phyloP scores from a whole-genome alignment of 2,888 invertebrate species.

The Melanostoma mellinum region DNA sequence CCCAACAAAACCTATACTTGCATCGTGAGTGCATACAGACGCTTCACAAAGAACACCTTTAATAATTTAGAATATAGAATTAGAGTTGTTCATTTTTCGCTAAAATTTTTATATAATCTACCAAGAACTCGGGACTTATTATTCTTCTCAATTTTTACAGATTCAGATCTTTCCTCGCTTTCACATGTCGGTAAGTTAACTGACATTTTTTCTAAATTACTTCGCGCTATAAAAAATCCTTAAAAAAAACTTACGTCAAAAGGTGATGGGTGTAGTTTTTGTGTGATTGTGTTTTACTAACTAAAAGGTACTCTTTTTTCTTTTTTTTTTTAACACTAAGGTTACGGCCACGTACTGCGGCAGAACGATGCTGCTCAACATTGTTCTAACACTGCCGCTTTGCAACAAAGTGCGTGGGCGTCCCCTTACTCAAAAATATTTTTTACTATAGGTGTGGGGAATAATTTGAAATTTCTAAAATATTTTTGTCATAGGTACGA shows the following conservation, averaged over 20 bases:
- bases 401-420: no score
- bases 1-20: no score
- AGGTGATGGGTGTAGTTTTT: neutral
- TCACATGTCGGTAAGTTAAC: conserved; percentile 77
- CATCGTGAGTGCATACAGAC: no score
- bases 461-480: no score
- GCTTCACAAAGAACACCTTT: neutral
- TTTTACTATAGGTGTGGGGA: no score
- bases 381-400: no score
- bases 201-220: conserved; percentile 51
- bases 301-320: neutral
- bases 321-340: neutral
- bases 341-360: no score
- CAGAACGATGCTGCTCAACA: no score
- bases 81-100: neutral
- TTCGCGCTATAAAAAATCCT: neutral
- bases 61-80: neutral
- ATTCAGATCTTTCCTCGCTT: conserved; percentile 76
- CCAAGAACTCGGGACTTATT: conserved; percentile 26
- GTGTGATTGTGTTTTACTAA: neutral
- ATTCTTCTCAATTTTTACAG: conserved; percentile 74
- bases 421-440: no score
- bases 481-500: no score
- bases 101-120: neutral
- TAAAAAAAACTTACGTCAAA: neutral